These are phyloP conservation scores for Eclectus roratus DNA, from an alignment of 2,113 vertebrate species.

Conservation along the genomic window DNA sequence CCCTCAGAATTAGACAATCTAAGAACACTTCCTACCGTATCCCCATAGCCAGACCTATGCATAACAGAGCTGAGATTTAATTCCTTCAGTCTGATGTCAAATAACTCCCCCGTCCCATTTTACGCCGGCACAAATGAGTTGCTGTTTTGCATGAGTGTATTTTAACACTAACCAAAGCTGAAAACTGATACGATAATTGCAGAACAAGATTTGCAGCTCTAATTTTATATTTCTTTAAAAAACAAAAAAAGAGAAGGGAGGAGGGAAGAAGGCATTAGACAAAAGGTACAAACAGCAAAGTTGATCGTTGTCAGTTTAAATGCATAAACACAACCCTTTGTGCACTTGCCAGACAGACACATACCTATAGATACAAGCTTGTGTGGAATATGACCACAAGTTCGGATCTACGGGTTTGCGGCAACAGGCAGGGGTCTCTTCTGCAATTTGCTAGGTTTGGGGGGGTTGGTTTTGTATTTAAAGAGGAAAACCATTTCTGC, in stretches of 20 bases:
- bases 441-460: slow-evolving; percentile 27
- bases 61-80: background rate
- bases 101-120: background rate
- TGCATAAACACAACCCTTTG: background rate
- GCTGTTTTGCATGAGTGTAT: background rate
- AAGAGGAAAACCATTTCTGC: slow-evolving; percentile 37
- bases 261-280: background rate
- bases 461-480: background rate
- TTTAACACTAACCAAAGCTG: background rate
- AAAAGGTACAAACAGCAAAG: background rate
- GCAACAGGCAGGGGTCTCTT: slow-evolving; percentile 82
- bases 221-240: background rate
- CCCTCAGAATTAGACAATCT: background rate
- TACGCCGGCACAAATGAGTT: background rate
- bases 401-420: slow-evolving; percentile 99
- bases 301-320: background rate
- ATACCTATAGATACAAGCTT: slow-evolving; percentile 99
- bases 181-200: background rate
- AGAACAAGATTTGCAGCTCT: background rate
- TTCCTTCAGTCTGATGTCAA: background rate
- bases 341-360: slow-evolving; percentile 86
- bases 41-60: background rate
- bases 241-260: background rate
- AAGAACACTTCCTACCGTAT: background rate
- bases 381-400: slow-evolving; percentile 93